Evolutionary conservation across 2,888 invertebrate species (phyloP).

Genomic region (Phengaris alcon): DNA sequence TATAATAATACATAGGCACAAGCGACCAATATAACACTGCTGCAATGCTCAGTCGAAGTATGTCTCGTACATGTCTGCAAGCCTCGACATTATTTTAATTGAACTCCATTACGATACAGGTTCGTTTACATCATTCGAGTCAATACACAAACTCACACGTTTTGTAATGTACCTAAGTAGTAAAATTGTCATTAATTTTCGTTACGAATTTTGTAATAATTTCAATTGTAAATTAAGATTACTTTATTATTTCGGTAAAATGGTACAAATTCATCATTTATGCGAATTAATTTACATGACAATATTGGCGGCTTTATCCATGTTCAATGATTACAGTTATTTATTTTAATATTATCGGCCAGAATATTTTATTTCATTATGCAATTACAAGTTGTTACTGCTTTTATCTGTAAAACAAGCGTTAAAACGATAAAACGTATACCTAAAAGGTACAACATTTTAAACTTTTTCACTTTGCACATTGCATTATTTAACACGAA

Average conservation of each 20-base stretch:
- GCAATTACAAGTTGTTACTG: conserved; percentile 1
- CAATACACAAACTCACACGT: conserved; percentile 9
- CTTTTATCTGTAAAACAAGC: background rate
- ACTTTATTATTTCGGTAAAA: conserved; percentile 7
- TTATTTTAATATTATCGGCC: conserved; percentile 2
- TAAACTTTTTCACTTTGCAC: background rate
- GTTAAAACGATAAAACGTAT: background rate
- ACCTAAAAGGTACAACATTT: background rate
- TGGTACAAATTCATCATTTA: conserved; percentile 14
- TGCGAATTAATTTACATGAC: conserved; percentile 24
- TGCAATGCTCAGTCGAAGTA: background rate
- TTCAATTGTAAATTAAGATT: background rate
- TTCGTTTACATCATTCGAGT: background rate
- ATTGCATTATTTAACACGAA: background rate
- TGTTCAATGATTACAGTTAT: conserved; percentile 21
- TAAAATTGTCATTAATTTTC: conserved; percentile 29
- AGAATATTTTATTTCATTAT: conserved; percentile 15
- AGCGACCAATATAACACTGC: background rate
- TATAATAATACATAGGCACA: too few species aligned
- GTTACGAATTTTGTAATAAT: conserved; percentile 40
- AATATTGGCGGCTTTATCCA: background rate
- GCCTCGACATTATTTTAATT: conserved; percentile 2
- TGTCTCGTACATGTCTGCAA: background rate
- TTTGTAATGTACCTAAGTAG: background rate
- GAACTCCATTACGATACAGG: background rate